Conservation (phyloP, 2,113 vertebrate genomes). For the Onychostruthus taczanowskii region DNA sequence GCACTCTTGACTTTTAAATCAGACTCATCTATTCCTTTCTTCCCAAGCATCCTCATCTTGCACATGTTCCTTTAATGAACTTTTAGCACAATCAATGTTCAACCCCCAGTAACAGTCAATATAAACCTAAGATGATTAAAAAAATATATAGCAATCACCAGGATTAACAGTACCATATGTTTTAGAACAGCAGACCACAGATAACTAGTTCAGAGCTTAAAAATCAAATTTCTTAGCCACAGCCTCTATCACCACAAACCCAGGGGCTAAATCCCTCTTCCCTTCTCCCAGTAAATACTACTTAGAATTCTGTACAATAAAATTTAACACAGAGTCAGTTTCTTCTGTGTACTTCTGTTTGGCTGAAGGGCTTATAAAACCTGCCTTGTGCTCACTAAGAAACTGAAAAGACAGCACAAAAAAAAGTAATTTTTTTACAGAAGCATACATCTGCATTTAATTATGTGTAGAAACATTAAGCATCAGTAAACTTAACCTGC, state of each 20-base stretch:
- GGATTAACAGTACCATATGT: conserved; percentile 52
- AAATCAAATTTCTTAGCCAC: conserved; percentile 45
- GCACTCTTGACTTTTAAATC: neutral
- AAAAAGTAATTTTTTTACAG: neutral
- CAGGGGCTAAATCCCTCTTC: neutral
- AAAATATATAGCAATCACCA: conserved; percentile 32
- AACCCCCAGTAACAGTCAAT: neutral
- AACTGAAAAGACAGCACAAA: neutral
- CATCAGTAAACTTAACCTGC: neutral
- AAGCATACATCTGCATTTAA: neutral
- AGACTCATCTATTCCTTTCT: neutral
- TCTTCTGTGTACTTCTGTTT: neutral
- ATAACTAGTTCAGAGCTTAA: conserved; percentile 53
- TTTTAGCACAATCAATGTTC: neutral
- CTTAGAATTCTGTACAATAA: neutral
- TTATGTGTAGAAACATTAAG: neutral
- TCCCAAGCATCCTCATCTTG: neutral
- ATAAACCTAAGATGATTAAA: conserved; percentile 40
- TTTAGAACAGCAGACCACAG: conserved; percentile 7
- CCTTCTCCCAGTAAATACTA: neutral
- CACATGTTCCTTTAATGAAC: neutral
- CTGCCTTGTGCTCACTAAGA: neutral
- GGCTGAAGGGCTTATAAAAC: neutral
- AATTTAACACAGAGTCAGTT: neutral
- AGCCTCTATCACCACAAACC: conserved; percentile 8